Conservation (phyloP, 2,113 vertebrate species). For the Neolamprologus toae region DNA sequence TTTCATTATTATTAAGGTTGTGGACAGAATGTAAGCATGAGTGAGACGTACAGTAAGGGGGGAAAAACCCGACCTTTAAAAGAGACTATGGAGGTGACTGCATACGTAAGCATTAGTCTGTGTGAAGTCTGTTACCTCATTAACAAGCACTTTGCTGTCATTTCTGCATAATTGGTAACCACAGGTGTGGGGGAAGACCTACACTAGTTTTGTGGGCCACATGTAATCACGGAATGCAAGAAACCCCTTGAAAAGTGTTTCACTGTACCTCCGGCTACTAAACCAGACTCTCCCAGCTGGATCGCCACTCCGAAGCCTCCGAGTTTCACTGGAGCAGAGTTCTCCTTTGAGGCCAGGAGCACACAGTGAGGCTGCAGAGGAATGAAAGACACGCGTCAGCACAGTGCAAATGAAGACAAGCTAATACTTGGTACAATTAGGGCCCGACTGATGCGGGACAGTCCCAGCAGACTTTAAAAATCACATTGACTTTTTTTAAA, state of each 20-base stretch:
- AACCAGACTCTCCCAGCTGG: constrained; percentile 95
- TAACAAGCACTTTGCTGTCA: background rate
- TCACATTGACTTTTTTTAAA: background rate
- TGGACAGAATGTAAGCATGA: background rate
- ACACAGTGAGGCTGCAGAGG: constrained; percentile 55
- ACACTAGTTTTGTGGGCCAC: background rate
- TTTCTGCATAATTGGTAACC: background rate
- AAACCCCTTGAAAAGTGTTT: background rate
- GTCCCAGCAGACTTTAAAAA: background rate
- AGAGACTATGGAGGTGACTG: background rate
- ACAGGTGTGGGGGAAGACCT: background rate
- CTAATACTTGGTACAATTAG: background rate
- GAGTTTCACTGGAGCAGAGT: constrained; percentile 96
- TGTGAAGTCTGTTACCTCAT: background rate
- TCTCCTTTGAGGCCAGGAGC: constrained; percentile 92
- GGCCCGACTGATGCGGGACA: background rate
- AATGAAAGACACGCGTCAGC: background rate
- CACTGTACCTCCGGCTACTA: constrained; percentile 94
- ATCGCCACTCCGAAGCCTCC: constrained; percentile 98
- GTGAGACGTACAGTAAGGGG: background rate
- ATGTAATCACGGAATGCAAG: background rate
- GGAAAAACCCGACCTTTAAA: background rate
- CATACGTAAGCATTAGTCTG: background rate
- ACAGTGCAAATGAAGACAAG: background rate
- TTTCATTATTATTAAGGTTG: background rate